Conservation (phyloP, 2,888 invertebrate genomes). For the Patella caerulea region DNA sequence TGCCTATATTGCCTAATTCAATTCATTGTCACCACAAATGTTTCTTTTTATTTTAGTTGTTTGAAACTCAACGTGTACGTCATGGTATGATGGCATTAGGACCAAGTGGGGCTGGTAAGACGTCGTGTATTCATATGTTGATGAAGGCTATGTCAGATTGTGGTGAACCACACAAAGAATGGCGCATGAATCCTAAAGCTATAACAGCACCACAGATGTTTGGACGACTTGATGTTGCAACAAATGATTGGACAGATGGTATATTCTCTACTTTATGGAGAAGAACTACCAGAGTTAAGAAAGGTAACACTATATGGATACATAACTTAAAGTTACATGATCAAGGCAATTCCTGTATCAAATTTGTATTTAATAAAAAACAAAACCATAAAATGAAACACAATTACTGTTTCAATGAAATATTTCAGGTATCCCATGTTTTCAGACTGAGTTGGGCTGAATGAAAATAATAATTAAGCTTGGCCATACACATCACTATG, state of each 20-base stretch:
- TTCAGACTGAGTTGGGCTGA: too few species aligned
- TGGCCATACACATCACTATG: neutral
- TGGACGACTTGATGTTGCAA: slow-evolving; percentile 94
- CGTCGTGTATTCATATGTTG: slow-evolving; percentile 88
- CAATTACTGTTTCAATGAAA: too few species aligned
- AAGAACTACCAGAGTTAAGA: slow-evolving; percentile 90
- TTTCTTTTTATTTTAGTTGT: slow-evolving; percentile 56
- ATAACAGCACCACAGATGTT: slow-evolving; percentile 99
- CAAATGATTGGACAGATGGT: slow-evolving; percentile 99
- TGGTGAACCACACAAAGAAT: slow-evolving; percentile 89
- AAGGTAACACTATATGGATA: slow-evolving; percentile 66
- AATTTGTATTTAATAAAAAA: too few species aligned
- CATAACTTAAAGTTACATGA: too few species aligned
- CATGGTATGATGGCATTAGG: slow-evolving; percentile 86
- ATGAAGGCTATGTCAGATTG: slow-evolving; percentile 92
- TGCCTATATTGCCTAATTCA: too few species aligned
- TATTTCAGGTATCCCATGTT: too few species aligned
- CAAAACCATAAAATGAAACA: too few species aligned
- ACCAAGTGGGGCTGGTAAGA: slow-evolving; percentile 95
- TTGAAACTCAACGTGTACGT: slow-evolving; percentile 72
- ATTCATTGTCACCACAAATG: too few species aligned
- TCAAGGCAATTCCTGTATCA: too few species aligned
- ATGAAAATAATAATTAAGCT: too few species aligned
- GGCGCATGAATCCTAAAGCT: slow-evolving; percentile 98
- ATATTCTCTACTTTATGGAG: slow-evolving; percentile 97